A percentile compares a stretch with the other conserved stretches of the same genome.
These are phyloP conservation scores for Caracal caracal DNA, from an alignment of 2,113 vertebrate species.

Conservation along the genomic window DNA sequence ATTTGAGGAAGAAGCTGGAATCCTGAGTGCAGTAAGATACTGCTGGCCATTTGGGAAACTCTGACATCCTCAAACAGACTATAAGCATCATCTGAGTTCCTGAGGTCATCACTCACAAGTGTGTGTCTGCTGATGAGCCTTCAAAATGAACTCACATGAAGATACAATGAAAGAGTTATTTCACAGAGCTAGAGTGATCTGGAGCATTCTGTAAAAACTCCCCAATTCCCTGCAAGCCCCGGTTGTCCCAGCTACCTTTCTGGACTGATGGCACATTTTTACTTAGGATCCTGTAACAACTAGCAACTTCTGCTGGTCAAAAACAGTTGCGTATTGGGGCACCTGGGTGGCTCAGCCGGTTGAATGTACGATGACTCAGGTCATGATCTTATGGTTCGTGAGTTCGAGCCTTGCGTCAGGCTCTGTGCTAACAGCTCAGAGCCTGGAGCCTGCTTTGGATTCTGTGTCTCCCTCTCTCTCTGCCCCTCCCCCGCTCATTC, in stretches of 20 bases:
- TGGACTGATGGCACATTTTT: not conserved
- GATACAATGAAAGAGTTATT: not conserved
- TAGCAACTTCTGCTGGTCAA: slow-evolving; percentile 14
- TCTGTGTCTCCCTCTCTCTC: too few relatives aligned
- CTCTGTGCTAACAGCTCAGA: too few relatives aligned
- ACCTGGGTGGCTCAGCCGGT: too few relatives aligned
- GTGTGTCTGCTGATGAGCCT: not conserved
- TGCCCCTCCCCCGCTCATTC: too few relatives aligned
- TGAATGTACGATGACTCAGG: too few relatives aligned
- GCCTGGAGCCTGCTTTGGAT: too few relatives aligned
- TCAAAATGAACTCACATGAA: not conserved
- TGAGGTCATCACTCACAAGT: not conserved
- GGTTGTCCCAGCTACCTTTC: not conserved
- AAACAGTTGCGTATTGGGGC: not conserved
- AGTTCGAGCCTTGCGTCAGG: too few relatives aligned
- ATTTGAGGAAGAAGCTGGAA: not conserved
- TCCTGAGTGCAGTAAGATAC: not conserved
- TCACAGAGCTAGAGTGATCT: not conserved
- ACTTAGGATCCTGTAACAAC: not conserved
- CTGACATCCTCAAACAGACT: not conserved
- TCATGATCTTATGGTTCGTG: too few relatives aligned
- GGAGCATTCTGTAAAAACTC: not conserved
- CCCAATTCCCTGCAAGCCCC: not conserved
- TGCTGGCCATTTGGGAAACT: not conserved
- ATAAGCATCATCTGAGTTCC: not conserved